Base-by-base conservation (phyloP, 2,113 vertebrate genomes). In the Indicator maculatus region DNA sequence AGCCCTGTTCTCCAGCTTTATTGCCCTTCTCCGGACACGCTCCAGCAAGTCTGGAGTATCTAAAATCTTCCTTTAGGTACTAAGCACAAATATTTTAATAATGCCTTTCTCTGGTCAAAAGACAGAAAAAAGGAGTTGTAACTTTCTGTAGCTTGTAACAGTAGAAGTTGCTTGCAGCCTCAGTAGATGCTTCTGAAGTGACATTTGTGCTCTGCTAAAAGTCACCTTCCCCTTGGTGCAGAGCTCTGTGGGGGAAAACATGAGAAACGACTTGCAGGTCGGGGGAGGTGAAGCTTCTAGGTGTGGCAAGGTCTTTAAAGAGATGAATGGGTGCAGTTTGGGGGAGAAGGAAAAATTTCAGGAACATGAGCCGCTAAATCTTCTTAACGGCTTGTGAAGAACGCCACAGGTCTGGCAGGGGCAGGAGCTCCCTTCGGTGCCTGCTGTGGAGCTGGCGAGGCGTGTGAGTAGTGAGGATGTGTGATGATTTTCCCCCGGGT, bases 401-500 rank as follows among this genome's bases (percentile, higher is more conserved):
- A 93, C 65, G 67, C 10, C 52, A 44, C 20, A 45, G 39, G 77
- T 91, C 78, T 93, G 3, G 65, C 94, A 80, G 28, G 45, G 84
- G 80, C 74, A 80, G 77, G 75, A 81, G 74, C 84, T 96, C 81
- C 36, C 59, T 89, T 91, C 91, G 86, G 26, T 83, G 36, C 31
- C 11, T 61, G 86, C 83, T 82, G 30, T 93, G 90, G 71, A 88
- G 89, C 87, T 89, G 45, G 60, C 75, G 61, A 6, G 10, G 21
- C 52, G 67, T 87, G 92, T 93, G 89, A 91, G 52, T 45, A 79
- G 39, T 2, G 6, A 67, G n/a, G 75, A 73, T 73, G 41, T 60
- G 30, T 70, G 83, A 89, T 86, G 87, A 80, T 89, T 95, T 95
- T 89, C 66, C 78, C 72, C 67, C 74, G 91, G 81, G 96, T 89